Evolutionary conservation across 2,888 invertebrate genomes (phyloP), one percentile per base, ranked within the genome.

Genomic region (Ashinkailepas kermadecensis): DNA sequence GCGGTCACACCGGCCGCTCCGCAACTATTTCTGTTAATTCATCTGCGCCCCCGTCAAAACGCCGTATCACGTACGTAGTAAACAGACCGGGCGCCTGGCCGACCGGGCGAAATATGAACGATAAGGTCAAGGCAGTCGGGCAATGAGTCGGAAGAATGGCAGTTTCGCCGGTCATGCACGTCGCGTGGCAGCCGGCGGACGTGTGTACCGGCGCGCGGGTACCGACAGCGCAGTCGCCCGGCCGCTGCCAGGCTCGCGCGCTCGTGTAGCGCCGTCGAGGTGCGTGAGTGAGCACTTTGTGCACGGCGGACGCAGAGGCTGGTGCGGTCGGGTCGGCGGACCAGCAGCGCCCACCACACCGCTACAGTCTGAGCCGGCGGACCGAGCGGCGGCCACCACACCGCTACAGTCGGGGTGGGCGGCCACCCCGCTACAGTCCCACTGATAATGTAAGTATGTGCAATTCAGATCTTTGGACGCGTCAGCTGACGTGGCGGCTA

Each of bases 1-100:
- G 81, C 67, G 64, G 83, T 57, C 56, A 56, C 64, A 56, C 74
- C 74, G 56, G 56, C 74, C 21, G 7, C 39, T 39, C 39, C 39
- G 39, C 39, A 4, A 56, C 74, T 18, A 54, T 15, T 56, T 74
- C 74, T 74, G 74, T 56, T 74, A 74, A 74, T 74, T 74, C 74
- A 74, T 74, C 74, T 74, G 74, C 74, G 54, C 54, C 12, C n/a
- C 74, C 74, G 13, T 21, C 74, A 74, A 74, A 74, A 74, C 74
- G 74, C 74, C 74, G 74, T 74, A 74, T 74, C 74, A 74, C 56
- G 56, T 54, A 56, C 74, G 74, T 74, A 74, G 74, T 74, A 74
- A 74, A 74, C 74, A 74, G 56, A 54, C 10, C 74, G 13, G 23
- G 54, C 39, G 39, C 4, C 39, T 39, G 74, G 18, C 54, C 54